Evolutionary conservation across 2,797 vertebrate genomes (phyloP), one percentile per base, ranked within the genome.

Genomic region (Hippocampus kuda): DNA sequence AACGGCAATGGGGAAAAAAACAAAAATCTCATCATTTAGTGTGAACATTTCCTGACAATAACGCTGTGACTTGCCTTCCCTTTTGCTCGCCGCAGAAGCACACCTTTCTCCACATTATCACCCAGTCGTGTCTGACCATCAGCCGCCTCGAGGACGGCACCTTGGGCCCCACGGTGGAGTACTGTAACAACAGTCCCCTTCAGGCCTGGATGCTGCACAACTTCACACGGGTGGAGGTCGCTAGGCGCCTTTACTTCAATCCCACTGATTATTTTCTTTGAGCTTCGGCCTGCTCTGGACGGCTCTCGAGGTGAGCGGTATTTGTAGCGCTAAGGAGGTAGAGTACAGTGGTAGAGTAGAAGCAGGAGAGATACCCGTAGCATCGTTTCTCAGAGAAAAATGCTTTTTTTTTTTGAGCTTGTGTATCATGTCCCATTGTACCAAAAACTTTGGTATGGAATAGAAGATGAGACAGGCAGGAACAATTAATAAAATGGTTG

Each of bases 71-170:
- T 82, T 79, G 76, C 71, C 77, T 61, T 75, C 76, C 78, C 72
- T 72, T 72, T 10, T 89, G 77, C 89, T 83, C 72, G 68, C 77
- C 73, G 80, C 93, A 98, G 96, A 96, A 90, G 81, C 91, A 82
- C 78, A 93, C 93, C 57, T 92, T 98, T 83, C 90, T 94, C 72
- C 96, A 99, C 80, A 82, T 95, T 86, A 92, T 91, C 91, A 98
- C 94, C 59, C 94, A 95, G 81, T 94, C 93, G 67, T 99, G 96
- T 90, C 92, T 98, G 88, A 95, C 94, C 75, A 83, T 97, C 86
- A 89, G 91, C 87, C 91, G 89, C 75, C 83, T 93, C 79, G 91
- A 91, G 80, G 94, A 94, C 54, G 94, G 93, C 76, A 91, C 86
- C 53, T 91, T 79, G 0, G 92, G 93, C 64, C 94, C 93, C 76